Evolutionary conservation across 2,113 vertebrate species (phyloP), one percentile per base, ranked within the genome.

Genomic region (Pao palembangensis): DNA sequence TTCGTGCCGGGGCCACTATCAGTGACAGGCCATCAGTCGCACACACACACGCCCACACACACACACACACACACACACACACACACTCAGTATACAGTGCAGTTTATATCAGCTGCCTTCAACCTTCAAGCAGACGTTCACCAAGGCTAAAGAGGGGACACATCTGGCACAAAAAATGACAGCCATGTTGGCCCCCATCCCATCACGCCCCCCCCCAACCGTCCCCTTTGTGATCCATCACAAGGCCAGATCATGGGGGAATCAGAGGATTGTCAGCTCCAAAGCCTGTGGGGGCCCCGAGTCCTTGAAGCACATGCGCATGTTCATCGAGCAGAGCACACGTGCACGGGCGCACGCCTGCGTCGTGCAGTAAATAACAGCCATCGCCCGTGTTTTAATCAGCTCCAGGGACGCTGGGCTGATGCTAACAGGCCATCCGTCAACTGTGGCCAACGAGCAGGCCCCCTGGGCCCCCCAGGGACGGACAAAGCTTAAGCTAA

Each of bases 11-110:
- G 85, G 70, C 73, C 74, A 61, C 81, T 88, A 87, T 90, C 88
- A 80, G 81, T 84, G 88, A 90, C 87, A 86, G 80, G 73, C 81
- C 76, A 85, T 88, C 87, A 88, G 81, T 78, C 65, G 57, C 64
- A 67, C 52, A 19, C 46, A 48, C 46, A 48, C 47, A 48, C 47
- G 4, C 47, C 18, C 17, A 18, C 47, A 48, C 47, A 48, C 47
- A 48, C 23, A 25, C 23, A 25, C 23, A 67, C 52, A 19, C 47
- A 19, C 47, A 19, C 47, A 20, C 47, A 18, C 18, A 49, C n/a
- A 10, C 18, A 49, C 18, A 49, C 47, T 10, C 47, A 20, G 4
- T 17, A 16, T 21, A 15, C 44, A 17, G 38, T 44, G 56, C 20
- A 75, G 51, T 23, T 64, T 61, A 60, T 78, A 67, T 77, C 75